These are phyloP conservation scores for Hapalemur alaotrensis DNA, from an alignment of 2,797 vertebrate genomes.

Conservation along the genomic window DNA sequence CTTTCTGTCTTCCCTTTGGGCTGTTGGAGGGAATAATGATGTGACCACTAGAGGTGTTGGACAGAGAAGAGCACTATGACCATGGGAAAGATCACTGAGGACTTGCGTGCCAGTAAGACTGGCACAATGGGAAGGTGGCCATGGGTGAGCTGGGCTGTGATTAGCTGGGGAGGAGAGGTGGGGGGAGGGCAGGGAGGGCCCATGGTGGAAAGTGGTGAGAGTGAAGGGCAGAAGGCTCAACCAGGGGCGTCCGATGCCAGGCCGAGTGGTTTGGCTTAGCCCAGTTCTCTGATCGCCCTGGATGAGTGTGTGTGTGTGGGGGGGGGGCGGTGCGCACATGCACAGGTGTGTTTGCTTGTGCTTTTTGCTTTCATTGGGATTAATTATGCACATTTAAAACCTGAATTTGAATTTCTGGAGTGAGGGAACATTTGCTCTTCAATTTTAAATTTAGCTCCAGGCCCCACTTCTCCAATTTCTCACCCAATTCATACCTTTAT, in stretches of 20 bases:
- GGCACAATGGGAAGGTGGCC: not conserved
- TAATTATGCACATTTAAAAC: not conserved
- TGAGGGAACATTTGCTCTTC: not conserved
- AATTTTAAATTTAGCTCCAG: not conserved
- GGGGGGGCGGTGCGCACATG: too few species aligned
- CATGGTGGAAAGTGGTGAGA: accelerated
- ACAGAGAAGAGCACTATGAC: not conserved
- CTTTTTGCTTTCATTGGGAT: not conserved
- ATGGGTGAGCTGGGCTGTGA: not conserved
- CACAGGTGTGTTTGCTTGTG: not conserved
- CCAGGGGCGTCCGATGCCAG: not conserved
- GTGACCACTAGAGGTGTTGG: not conserved
- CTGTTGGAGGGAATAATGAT: not conserved
- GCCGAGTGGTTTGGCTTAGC: too few species aligned
- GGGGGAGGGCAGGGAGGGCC: not conserved
- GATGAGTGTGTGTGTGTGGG: too few species aligned
- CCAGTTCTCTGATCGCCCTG: not conserved
- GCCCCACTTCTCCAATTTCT: not conserved
- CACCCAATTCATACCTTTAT: not conserved
- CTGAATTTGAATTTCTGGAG: not conserved
- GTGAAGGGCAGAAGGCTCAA: too few species aligned
- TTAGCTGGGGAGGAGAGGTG: not conserved
- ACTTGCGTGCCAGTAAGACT: not conserved
- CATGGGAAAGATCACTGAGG: accelerated
- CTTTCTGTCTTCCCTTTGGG: not conserved